These are phyloP conservation scores for Gallinago solitaria DNA, from an alignment of 2,797 vertebrate species.

Conservation along the genomic window DNA sequence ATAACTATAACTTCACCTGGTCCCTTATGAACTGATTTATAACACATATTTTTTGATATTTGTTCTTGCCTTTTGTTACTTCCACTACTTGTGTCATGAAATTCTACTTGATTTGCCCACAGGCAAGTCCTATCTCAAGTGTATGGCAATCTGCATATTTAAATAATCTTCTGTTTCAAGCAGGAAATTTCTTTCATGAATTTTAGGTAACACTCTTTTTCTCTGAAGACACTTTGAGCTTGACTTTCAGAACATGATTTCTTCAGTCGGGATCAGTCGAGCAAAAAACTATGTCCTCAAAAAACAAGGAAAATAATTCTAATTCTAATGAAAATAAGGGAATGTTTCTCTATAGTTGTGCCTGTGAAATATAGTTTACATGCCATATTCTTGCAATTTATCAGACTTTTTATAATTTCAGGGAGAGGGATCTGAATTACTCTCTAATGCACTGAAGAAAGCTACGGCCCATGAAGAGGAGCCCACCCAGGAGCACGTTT, in stretches of 20 bases:
- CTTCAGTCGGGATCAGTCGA: conserved; percentile 19
- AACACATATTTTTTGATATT: conserved; percentile 28
- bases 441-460: neutral
- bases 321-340: conserved; percentile 39
- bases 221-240: neutral
- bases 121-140: neutral
- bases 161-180: conserved; percentile 32
- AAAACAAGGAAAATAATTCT: conserved; percentile 45
- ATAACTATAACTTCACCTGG: neutral
- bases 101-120: conserved; percentile 16
- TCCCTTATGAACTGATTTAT: conserved; percentile 45
- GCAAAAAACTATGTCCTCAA: conserved; percentile 30
- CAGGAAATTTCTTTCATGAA: neutral
- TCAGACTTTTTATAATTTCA: conserved; percentile 36
- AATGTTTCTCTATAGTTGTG: neutral
- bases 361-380: neutral
- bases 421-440: neutral
- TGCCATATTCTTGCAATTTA: neutral
- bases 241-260: neutral
- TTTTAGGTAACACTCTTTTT: neutral
- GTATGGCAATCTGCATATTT: neutral
- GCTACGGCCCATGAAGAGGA: neutral
- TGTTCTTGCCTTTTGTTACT: conserved; percentile 25
- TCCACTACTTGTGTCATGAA: neutral
- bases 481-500: neutral